Conservation (phyloP, 2,113 vertebrate species). For the Brachyhypopomus occidentalis region DNA sequence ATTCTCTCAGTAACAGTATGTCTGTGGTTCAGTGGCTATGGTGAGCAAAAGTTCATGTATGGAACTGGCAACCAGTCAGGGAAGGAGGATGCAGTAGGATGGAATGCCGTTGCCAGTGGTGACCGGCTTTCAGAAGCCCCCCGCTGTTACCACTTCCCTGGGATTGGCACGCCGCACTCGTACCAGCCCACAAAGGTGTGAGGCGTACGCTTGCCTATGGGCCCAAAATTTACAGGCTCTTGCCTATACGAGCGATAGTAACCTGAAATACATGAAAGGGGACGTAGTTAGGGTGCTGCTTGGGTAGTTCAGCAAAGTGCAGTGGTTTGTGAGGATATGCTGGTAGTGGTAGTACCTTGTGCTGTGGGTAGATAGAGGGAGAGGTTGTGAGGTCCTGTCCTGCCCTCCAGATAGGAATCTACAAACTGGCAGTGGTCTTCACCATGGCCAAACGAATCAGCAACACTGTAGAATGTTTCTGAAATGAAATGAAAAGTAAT, state of each 20-base stretch:
- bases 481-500: slow-evolving; percentile 38
- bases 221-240: slow-evolving; percentile 89
- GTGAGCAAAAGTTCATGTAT: slow-evolving; percentile 67
- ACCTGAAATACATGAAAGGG: slow-evolving; percentile 72
- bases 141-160: slow-evolving; percentile 93
- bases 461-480: slow-evolving; percentile 95
- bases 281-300: background rate
- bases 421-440: slow-evolving; percentile 99
- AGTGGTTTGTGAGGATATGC: background rate
- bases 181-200: slow-evolving; percentile 97
- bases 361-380: slow-evolving; percentile 82
- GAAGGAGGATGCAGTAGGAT: slow-evolving; percentile 58
- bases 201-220: slow-evolving; percentile 85
- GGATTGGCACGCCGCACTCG: slow-evolving; percentile 95
- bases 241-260: slow-evolving; percentile 92
- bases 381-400: slow-evolving; percentile 86
- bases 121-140: slow-evolving; percentile 46
- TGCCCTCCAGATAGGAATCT: slow-evolving; percentile 93
- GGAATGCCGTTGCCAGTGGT: slow-evolving; percentile 53
- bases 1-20: slow-evolving; percentile 71
- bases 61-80: slow-evolving; percentile 42
- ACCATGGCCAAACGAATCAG: slow-evolving; percentile 90
- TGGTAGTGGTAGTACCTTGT: slow-evolving; percentile 76
- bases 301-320: background rate
- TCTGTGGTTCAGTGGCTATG: slow-evolving; percentile 65